These are phyloP conservation scores for Hippocampus kuda DNA, from an alignment of 2,797 vertebrate genomes.

Conservation along the genomic window DNA sequence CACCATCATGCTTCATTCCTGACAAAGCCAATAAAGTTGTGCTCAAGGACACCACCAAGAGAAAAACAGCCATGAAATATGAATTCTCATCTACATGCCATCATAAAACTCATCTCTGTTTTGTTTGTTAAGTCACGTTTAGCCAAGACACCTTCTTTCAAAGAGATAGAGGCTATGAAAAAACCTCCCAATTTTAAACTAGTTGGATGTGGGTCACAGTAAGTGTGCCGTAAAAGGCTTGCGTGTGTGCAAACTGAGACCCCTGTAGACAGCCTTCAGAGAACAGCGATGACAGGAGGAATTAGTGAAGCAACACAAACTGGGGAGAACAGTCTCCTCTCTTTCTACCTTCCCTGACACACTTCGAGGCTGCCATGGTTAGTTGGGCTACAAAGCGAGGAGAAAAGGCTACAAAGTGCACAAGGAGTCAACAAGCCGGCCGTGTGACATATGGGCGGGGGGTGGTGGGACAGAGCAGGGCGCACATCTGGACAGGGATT, in stretches of 20 bases:
- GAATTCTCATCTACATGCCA: not conserved
- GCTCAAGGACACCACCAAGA: constrained; percentile 2
- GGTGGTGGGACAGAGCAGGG: constrained; percentile 48
- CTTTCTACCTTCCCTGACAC: constrained; percentile 11
- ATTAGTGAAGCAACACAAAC: constrained; percentile 51
- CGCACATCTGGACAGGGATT: constrained; percentile 69
- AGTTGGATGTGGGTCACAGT: constrained; percentile 30
- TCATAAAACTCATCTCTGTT: not conserved
- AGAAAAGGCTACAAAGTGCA: constrained; percentile 5
- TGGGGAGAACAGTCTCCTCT: constrained; percentile 34
- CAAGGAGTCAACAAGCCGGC: constrained; percentile 35
- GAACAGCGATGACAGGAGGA: constrained; percentile 48
- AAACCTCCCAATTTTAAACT: constrained; percentile 6
- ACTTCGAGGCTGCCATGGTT: constrained; percentile 1
- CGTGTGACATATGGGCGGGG: constrained; percentile 49
- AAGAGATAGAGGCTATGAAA: not conserved
- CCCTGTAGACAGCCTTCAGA: constrained; percentile 42
- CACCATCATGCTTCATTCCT: not conserved
- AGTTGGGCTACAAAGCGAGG: constrained; percentile 1
- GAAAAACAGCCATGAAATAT: not conserved
- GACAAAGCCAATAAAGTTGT: not conserved
- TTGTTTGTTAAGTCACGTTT: not conserved
- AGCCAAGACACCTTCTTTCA: not conserved
- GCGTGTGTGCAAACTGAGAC: constrained; percentile 10
- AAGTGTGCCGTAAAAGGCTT: constrained; percentile 19